Conservation (phyloP, 2,113 vertebrate species). For the Carettochelys insculpta region DNA sequence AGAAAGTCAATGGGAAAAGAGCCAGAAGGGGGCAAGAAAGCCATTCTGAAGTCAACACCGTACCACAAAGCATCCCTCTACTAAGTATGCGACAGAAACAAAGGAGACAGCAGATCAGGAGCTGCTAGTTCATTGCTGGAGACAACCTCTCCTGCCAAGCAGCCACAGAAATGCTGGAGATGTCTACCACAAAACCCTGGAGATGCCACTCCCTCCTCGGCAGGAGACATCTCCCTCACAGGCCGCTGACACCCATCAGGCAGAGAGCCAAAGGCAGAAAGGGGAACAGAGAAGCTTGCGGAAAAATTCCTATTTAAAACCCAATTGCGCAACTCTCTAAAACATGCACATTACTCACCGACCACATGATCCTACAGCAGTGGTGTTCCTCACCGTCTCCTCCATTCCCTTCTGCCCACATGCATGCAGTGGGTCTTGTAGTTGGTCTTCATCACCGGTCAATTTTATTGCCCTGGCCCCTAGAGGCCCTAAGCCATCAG, state of each 20-base stretch:
- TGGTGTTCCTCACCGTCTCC: background rate
- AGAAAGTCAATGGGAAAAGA: background rate
- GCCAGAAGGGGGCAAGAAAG: background rate
- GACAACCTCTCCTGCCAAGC: background rate
- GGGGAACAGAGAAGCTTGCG: too few relatives aligned
- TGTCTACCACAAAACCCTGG: background rate
- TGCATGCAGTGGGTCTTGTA: background rate
- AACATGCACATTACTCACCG: background rate
- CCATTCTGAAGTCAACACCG: background rate
- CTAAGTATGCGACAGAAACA: background rate
- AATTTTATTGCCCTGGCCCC: background rate
- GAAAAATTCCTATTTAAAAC: background rate
- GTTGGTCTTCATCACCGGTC: background rate
- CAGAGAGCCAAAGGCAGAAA: background rate
- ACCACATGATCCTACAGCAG: background rate
- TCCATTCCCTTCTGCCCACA: background rate
- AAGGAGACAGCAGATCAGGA: background rate
- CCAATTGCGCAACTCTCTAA: background rate
- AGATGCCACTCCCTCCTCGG: background rate
- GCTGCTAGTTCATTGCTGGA: background rate
- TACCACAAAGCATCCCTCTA: background rate
- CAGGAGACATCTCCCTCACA: background rate
- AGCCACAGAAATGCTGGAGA: background rate
- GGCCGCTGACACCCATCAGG: background rate
- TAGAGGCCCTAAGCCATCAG: background rate